Base-by-base conservation (phyloP, 2,113 vertebrate genomes). In the Ursus arctos region DNA sequence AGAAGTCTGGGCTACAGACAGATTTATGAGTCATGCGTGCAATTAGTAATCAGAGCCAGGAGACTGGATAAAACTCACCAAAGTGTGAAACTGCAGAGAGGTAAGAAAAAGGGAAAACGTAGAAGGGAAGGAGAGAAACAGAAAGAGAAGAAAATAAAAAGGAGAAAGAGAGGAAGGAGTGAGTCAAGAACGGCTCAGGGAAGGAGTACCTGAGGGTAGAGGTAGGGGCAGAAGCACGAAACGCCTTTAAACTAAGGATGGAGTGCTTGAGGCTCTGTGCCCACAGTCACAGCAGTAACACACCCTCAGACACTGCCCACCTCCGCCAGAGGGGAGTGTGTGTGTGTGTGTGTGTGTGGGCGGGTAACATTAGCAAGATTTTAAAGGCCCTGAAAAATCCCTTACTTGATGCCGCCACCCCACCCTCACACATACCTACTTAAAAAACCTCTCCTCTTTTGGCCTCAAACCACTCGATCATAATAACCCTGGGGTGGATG, bases 151-250 rank as follows among this genome's bases (percentile, higher is more conserved):
- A 83, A 76, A n/a, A 12, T 19, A 59, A 67, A 21, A 49, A 59
- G 2, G 18, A 49, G 47, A 79, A 65, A 74, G 67, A 79, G 28
- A 91, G 51, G 7, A 65, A 72, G n/a, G 74, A 26, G 8, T 12
- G 6, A 72, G 36, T 22, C 51, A 63, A 19, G 65, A n/a, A 2
- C 0, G 4, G 7, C n/a, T 77, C 0, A 26, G 1, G 36, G n/a
- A 57, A 71, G 26, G 40, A 19, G 24, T 47, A 47, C 24, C 26
- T 72, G 33, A 76, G 69, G 47, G 51, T 7, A 12, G 55, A 14
- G 22, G 18, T 6, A 24, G 40, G 11, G 28, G 57, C 4, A 31
- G 31, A 57, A 51, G 21, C 40, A 12, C 55, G 22, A 10, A 40
- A 33, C 6, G 2, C 40, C 69, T 36, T 11, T 79, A 47, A 31